Evolutionary conservation across 2,113 vertebrate species (phyloP), one percentile per base, ranked within the genome.

Genomic region (Gnathonemus longibarbis): DNA sequence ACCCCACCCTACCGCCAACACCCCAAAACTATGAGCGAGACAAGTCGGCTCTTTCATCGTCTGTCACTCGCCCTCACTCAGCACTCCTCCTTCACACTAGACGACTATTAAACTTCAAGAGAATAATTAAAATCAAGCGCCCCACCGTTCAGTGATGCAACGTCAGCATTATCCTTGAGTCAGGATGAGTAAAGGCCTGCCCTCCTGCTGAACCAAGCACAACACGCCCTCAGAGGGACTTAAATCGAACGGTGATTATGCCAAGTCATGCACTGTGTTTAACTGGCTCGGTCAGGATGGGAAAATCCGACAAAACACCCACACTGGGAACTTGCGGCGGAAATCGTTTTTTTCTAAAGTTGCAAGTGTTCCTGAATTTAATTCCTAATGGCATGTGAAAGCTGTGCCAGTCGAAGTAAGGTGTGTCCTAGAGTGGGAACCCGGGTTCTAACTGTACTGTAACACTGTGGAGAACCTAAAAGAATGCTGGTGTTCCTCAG

Each of bases 261-360:
- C 91, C 91, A 93, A 94, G 94, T 94, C 94, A 95, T 93, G 93
- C 93, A 92, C 92, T 91, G 91, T 94, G 94, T 94, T 94, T 94
- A 95, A 94, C 94, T 92, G 92, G 93, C 91, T 91, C 49, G 93
- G 94, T 91, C 92, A 93, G 92, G 91, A 91, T 93, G 86, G 92
- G 91, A 91, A 89, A 89, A 50, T 86, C 89, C 95, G 95, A 92
- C 46, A 92, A 92, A 92, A 92, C 92, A 93, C 94, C 92, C 92
- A 93, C 91, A 93, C 93, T 91, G 92, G 94, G 94, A 48, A 94
- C 95, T 96, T 95, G 94, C 90, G 91, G 95, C 95, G 94, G 94
- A 95, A 93, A 93, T 92, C 91, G 93, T 94, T 93, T 95, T 91
- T 48, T 24, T 15, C 49, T 53, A 21, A 53, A 87, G n/a, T n/a